These are phyloP conservation scores for Lanistes nyassanus DNA, from an alignment of 1,140 invertebrate species.

Conservation along the genomic window DNA sequence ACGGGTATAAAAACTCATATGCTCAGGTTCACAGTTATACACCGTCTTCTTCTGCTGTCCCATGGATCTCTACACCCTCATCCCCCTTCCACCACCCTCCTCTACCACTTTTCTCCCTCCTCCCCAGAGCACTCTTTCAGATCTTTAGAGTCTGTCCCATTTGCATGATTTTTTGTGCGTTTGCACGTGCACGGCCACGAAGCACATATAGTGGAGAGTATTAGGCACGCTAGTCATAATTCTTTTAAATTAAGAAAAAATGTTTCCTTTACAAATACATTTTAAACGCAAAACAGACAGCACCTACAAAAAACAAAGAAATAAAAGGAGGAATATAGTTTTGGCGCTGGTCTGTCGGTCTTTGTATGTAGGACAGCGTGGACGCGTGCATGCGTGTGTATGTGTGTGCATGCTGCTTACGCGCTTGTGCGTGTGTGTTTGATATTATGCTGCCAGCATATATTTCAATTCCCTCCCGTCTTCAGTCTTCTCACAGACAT, in stretches of 20 bases:
- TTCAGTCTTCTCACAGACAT: neutral
- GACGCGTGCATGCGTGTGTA: neutral
- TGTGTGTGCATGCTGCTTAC: neutral
- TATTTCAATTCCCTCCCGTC: neutral
- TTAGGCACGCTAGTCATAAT: neutral
- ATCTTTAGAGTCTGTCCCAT: neutral
- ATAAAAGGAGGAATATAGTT: neutral
- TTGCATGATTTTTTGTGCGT: neutral
- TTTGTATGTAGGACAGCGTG: conserved; percentile 1
- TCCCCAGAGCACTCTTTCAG: neutral
- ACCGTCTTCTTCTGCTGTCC: neutral
- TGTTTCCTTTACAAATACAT: neutral
- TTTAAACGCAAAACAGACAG: neutral
- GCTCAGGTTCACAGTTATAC: neutral
- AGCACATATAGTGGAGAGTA: too few relatives aligned
- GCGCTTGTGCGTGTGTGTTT: neutral
- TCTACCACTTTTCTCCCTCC: too few relatives aligned
- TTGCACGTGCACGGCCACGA: too few relatives aligned
- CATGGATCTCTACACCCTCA: neutral
- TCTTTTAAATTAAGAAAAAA: neutral
- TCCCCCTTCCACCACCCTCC: too few relatives aligned
- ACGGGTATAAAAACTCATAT: neutral
- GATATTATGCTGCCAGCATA: neutral
- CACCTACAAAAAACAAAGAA: neutral
- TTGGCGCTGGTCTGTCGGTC: neutral